Base-by-base conservation (phyloP, 35 echinoderm and acorn worm genomes). In the Ptychodera flava region DNA sequence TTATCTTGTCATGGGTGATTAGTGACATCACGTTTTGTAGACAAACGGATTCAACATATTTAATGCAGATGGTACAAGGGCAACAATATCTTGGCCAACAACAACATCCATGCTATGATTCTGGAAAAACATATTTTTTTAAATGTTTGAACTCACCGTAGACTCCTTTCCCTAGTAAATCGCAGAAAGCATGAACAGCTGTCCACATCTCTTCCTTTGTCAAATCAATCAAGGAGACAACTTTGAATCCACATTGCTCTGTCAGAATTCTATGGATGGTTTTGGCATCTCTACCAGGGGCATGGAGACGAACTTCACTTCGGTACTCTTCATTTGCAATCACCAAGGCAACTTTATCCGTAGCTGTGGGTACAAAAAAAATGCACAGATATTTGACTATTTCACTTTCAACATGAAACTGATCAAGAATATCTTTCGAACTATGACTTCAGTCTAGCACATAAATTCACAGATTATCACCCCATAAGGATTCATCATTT, bases 141-240 rank as follows among this genome's bases (percentile, higher is more conserved):
- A n/a, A n/a, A n/a, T n/a, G n/a, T n/a, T n/a, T n/a, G n/a, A 37
- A 30, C 81, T 91, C 85, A 99, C 96, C 96, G 81, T 99, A 99
- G 28, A 93, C 91, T 1, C 93, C 93, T 35, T 75, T 52, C 12
- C 80, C 81, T 15, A 94, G 88, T 0, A 94, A 37, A 16, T 82
- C 79, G 33, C 96, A 99, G 96, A 99, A 99, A 28, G 90, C 83
- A 15, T 76, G 85, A 16, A 99, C 82, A 15, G 96, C 96, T 37
- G 79, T 89, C 37, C 75, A 34, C 90, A 99, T 99, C 79, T 99
- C 96, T 33, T 78, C 78, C 15, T 85, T 76, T 0, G 80, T 90
- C 33, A 99, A 86, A 80, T 99, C 89, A 53, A 94, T 85, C 29
- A 99, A 76, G 1, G 96, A 90, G 35, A 99, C 81, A 22, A 88